Evolutionary conservation across 2,113 vertebrate genomes (phyloP).

Genomic region (Falco punctatus): DNA sequence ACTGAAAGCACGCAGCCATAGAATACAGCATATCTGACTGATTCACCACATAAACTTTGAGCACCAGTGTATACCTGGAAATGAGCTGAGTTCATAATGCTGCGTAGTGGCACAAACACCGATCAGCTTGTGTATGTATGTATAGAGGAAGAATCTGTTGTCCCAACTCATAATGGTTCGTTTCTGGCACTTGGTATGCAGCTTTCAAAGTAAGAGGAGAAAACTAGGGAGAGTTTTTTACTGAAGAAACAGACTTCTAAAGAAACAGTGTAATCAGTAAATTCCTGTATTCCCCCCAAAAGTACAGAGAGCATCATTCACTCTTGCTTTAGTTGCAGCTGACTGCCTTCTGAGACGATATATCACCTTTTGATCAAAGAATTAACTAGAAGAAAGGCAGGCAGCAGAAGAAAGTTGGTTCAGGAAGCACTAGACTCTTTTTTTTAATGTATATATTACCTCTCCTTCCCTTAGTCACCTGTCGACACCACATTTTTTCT

Average conservation of each 20-base stretch:
- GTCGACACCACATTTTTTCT: conserved; percentile 1
- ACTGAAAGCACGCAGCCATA: not conserved
- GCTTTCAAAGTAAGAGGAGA: not conserved
- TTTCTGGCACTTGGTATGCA: not conserved
- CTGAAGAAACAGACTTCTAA: not conserved
- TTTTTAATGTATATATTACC: not conserved
- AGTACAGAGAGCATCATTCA: not conserved
- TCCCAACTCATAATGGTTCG: fast-evolving
- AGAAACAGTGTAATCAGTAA: not conserved
- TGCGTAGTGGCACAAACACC: fast-evolving
- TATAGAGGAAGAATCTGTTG: not conserved
- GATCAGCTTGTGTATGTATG: not conserved
- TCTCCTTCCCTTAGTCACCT: conserved; percentile 52
- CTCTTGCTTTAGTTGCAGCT: not conserved
- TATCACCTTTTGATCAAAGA: not conserved
- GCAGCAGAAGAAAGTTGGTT: not conserved
- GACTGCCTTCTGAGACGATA: not conserved
- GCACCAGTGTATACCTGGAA: not conserved
- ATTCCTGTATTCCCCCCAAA: not conserved
- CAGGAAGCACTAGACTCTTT: conserved; percentile 13
- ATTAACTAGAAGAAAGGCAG: not conserved
- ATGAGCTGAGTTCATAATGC: not conserved
- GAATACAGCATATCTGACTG: not conserved
- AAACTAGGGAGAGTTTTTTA: not conserved
- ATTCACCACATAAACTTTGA: not conserved